phyloP scores from a whole-genome alignment of 2,113 vertebrate genomes.

The Pelvicachromis taeniatus region DNA sequence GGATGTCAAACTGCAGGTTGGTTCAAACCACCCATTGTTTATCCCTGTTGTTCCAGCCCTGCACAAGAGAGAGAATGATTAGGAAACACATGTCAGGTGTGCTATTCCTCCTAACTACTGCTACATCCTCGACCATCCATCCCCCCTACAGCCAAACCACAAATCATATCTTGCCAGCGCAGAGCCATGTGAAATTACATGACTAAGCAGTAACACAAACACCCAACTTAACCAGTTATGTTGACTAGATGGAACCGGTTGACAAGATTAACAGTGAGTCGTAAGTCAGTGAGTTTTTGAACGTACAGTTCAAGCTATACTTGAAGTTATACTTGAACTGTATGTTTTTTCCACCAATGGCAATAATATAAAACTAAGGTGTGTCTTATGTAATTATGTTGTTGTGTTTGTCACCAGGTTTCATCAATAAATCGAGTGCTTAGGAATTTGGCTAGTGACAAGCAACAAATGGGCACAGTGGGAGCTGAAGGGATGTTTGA shows the following conservation, averaged over 20 bases:
- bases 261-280: neutral
- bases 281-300: neutral
- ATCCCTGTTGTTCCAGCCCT: no score
- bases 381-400: neutral
- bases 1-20: neutral
- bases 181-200: neutral
- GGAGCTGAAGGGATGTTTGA: conserved; percentile 97
- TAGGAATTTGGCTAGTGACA: conserved; percentile 98
- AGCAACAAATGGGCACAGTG: conserved; percentile 96
- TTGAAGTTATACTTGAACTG: neutral
- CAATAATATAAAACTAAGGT: neutral
- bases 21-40: neutral
- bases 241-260: neutral
- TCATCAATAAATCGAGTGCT: conserved; percentile 99
- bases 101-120: neutral
- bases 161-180: no score
- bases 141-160: no score
- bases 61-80: neutral
- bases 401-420: conserved; percentile 77
- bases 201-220: neutral
- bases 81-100: no score
- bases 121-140: neutral
- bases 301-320: no score
- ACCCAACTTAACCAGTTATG: neutral
- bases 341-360: neutral